phyloP scores from a whole-genome alignment of 1,140 invertebrate genomes.

The Musca domestica region DNA sequence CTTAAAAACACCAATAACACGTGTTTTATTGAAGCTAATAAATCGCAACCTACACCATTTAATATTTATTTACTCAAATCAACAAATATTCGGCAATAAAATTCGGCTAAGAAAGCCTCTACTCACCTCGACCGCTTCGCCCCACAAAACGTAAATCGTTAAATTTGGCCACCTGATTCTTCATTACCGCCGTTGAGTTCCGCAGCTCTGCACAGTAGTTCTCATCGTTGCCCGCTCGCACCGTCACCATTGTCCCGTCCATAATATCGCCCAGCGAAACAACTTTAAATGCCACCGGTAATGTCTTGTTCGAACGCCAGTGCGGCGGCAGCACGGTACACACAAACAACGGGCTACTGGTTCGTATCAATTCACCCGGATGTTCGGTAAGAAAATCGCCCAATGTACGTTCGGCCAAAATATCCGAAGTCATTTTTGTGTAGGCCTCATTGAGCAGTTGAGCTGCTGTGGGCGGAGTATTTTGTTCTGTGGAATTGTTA shows the following conservation, averaged over 20 bases:
- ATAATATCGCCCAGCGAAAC: constrained; percentile 82
- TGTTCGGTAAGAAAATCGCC: constrained; percentile 88
- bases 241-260: constrained; percentile 93
- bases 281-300: constrained; percentile 94
- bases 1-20: too few relatives aligned
- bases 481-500: constrained; percentile 55
- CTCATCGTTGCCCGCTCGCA: constrained; percentile 95
- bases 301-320: constrained; percentile 97
- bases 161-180: constrained; percentile 97
- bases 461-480: constrained; percentile 59
- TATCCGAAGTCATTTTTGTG: constrained; percentile 85
- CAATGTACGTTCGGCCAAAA: constrained; percentile 80
- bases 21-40: too few relatives aligned
- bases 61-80: too few relatives aligned
- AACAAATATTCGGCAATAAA: too few relatives aligned
- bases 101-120: too few relatives aligned
- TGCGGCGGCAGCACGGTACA: constrained; percentile 90
- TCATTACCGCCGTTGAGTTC: constrained; percentile 93
- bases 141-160: constrained; percentile 97
- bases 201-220: constrained; percentile 93
- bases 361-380: constrained; percentile 87
- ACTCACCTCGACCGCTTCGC: constrained; percentile 92
- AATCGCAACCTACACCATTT: too few relatives aligned
- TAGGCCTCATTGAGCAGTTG: constrained; percentile 76
- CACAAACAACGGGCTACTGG: constrained; percentile 88